These are phyloP conservation scores for Megaustenia siamemsis DNA, from an alignment of 2,888 invertebrate species.

Conservation along the genomic window DNA sequence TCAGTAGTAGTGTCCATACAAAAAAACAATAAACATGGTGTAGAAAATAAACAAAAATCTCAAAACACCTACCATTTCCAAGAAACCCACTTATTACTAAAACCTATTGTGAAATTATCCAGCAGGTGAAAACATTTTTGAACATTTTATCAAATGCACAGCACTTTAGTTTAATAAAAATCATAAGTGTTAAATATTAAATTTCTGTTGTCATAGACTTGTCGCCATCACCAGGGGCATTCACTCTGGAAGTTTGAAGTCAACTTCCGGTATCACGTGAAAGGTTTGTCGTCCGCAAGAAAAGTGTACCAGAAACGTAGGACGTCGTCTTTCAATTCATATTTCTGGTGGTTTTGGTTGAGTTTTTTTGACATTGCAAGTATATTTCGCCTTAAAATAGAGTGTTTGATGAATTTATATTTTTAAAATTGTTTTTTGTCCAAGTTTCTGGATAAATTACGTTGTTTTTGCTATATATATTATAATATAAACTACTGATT, in stretches of 20 bases:
- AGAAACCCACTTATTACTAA: neutral
- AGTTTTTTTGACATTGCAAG: neutral
- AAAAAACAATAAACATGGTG: neutral
- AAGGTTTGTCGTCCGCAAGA: slow-evolving; percentile 22
- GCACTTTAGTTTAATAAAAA: neutral
- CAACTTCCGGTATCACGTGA: slow-evolving; percentile 54
- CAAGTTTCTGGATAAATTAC: no score
- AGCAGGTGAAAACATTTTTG: neutral
- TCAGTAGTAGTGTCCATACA: no score
- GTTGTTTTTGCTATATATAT: no score
- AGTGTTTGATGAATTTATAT: no score
- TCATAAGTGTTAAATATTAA: neutral
- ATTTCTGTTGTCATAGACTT: slow-evolving; percentile 50
- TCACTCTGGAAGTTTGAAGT: slow-evolving; percentile 18
- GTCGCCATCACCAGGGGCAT: slow-evolving; percentile 36
- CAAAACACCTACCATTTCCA: slow-evolving; percentile 27
- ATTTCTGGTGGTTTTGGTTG: neutral
- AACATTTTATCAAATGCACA: slow-evolving; percentile 16
- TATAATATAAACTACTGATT: no score
- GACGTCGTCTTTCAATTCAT: no score
- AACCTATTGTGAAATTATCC: neutral
- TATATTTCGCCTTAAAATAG: no score
- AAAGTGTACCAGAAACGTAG: neutral
- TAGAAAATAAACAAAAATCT: slow-evolving; percentile 8
- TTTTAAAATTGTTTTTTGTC: no score